Conservation (phyloP, 2,113 vertebrate species). For the Otolemur garnettii region DNA sequence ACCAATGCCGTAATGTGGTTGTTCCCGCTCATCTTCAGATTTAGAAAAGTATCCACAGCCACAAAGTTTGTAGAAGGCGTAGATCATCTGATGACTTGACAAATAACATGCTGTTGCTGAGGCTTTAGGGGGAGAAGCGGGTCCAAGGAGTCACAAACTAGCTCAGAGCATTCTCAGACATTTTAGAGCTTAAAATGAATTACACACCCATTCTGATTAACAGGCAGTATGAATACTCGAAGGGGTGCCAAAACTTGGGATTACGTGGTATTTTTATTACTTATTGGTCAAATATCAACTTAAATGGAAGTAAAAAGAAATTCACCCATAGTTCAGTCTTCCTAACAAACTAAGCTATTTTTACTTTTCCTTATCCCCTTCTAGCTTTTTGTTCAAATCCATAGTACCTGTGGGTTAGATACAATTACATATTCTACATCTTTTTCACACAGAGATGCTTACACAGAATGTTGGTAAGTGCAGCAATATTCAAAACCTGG, state of each 20-base stretch:
- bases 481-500: constrained; percentile 57
- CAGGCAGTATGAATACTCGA: constrained; percentile 24
- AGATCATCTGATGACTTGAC: background rate
- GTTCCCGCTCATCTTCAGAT: constrained; percentile 1
- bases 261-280: constrained; percentile 46
- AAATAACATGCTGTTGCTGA: background rate
- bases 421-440: background rate
- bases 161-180: constrained; percentile 7
- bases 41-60: constrained; percentile 26
- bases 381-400: background rate
- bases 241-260: background rate
- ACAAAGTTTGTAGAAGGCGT: background rate
- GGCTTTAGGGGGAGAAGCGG: background rate
- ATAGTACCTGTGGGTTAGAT: background rate
- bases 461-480: constrained; percentile 26
- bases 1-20: background rate
- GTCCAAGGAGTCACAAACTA: constrained; percentile 21
- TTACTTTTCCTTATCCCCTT: constrained; percentile 41
- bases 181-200: background rate
- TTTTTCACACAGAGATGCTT: constrained; percentile 45
- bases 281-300: background rate
- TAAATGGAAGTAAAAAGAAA: constrained; percentile 13
- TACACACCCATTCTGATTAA: constrained; percentile 19
- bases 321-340: background rate
- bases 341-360: constrained; percentile 22